These are phyloP conservation scores for Acanthaster planci DNA, from an alignment of 35 echinoderm and acorn worm genomes.

Conservation along the genomic window DNA sequence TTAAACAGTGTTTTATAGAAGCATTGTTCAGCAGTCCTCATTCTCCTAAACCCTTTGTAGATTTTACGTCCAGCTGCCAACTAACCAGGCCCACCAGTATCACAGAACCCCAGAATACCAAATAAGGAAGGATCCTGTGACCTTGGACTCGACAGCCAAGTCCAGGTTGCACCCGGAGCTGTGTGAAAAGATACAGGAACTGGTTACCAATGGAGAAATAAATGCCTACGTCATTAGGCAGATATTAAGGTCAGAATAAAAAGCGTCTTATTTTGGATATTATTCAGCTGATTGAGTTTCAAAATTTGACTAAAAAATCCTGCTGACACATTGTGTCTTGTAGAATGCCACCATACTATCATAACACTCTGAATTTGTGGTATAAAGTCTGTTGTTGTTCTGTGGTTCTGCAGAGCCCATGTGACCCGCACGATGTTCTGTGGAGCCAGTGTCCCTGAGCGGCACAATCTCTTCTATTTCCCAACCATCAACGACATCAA, in stretches of 20 bases:
- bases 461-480: conserved; percentile 46
- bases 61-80: conserved; percentile 62
- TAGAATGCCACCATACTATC: not conserved
- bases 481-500: conserved; percentile 64
- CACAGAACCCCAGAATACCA: conserved; percentile 16
- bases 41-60: not conserved
- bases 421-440: conserved; percentile 39
- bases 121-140: not conserved
- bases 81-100: conserved; percentile 53
- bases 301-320: not conserved
- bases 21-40: too few relatives aligned
- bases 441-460: conserved; percentile 28
- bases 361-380: not conserved
- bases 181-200: conserved; percentile 42
- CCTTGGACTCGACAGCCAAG: not conserved
- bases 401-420: conserved; percentile 18
- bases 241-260: conserved; percentile 40
- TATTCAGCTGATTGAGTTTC: not conserved
- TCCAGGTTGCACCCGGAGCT: conserved; percentile 23
- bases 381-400: not conserved
- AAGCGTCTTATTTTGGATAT: too few relatives aligned
- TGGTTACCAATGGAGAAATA: conserved; percentile 41
- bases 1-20: not conserved
- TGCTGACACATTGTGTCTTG: too few relatives aligned
- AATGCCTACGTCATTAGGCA: conserved; percentile 47